Base-by-base conservation (phyloP, 1,140 invertebrate species). In the Probaryconus sp. region DNA sequence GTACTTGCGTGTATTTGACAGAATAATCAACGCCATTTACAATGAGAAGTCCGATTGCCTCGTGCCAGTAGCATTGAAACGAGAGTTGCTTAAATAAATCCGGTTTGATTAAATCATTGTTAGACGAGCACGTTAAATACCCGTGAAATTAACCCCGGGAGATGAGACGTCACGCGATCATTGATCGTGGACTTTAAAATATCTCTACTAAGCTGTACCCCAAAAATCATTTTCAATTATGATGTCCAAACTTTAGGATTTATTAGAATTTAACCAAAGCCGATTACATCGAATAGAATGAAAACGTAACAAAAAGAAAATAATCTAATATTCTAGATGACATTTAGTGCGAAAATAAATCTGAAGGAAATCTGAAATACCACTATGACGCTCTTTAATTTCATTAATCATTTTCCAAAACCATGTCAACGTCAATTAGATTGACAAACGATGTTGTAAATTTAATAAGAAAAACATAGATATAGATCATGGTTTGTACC, bases 61-160 rank as follows among this genome's bases (percentile, higher is more conserved):
- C 63, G 74, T 80, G 76, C 68, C 70, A 55, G 30, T 69, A 61
- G 65, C 33, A n/a, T n/a, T n/a, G n/a, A 58, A 58, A 45, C 73
- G 67, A 77, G 69, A 75, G 56, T 47, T 58, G 51, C 11, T 43
- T 45, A 78, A 79, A 78, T 80, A 82, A 85, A 83, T 84, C 78
- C 79, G 64, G 56, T 65, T 79, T 83, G 84, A 87, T 86, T 86
- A 64, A 85, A 84, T 85, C 83, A 83, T 85, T 81, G 79, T 85
- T 78, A 55, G 71, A 45, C 79, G 48, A 78, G 79, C 65, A 82
- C 78, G 83, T 85, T 86, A 87, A 86, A 86, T 83, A 83, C 75
- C 82, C 85, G 83, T 87, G 85, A 87, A 87, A 87, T 87, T 85
- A 87, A 83, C 76, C 72, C 69, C 71, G 28, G 31, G 61, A 79